These are phyloP conservation scores for Spialia ferax DNA, from an alignment of 2,888 invertebrate species.

Conservation along the genomic window DNA sequence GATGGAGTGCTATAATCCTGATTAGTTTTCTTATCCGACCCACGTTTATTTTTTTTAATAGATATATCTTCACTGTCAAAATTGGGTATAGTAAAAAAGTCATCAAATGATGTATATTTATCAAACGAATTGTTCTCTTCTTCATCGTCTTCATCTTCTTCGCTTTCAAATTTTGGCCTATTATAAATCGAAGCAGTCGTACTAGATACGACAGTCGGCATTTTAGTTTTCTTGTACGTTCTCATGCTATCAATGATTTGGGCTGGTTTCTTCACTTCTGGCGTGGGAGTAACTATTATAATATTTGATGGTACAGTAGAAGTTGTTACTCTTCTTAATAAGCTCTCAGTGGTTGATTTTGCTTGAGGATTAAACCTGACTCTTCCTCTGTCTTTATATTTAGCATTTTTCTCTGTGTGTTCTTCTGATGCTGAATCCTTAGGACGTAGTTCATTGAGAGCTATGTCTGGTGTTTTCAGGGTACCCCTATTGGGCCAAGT, in stretches of 20 bases:
- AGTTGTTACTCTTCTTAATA: conserved; percentile 56
- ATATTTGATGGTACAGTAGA: conserved; percentile 63
- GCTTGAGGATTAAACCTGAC: conserved; percentile 62
- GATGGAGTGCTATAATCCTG: conserved; percentile 65
- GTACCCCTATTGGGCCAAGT: conserved; percentile 59
- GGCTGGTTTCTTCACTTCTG: conserved; percentile 71
- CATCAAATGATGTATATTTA: conserved; percentile 80
- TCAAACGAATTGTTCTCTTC: conserved; percentile 65
- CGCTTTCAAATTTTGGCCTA: conserved; percentile 51
- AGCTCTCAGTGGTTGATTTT: conserved; percentile 64
- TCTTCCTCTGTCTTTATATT: conserved; percentile 80
- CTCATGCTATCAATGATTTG: conserved; percentile 76
- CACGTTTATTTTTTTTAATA: conserved; percentile 58
- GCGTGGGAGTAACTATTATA: conserved; percentile 76
- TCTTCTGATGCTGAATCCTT: conserved; percentile 77
- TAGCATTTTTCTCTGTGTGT: conserved; percentile 78
- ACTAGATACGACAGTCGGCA: conserved; percentile 60
- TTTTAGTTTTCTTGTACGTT: conserved; percentile 71
- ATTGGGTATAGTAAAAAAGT: conserved; percentile 81
- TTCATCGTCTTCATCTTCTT: conserved; percentile 57
- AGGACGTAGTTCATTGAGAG: conserved; percentile 74
- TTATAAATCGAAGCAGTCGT: conserved; percentile 56
- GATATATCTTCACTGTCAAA: conserved; percentile 68
- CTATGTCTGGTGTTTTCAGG: conserved; percentile 66
- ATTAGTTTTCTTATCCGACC: conserved; percentile 64